Percentiles rank a stretch among this genome's conserved stretches.
Conservation (phyloP, 1,140 invertebrate genomes). For the Andrena cerasifolii region DNA sequence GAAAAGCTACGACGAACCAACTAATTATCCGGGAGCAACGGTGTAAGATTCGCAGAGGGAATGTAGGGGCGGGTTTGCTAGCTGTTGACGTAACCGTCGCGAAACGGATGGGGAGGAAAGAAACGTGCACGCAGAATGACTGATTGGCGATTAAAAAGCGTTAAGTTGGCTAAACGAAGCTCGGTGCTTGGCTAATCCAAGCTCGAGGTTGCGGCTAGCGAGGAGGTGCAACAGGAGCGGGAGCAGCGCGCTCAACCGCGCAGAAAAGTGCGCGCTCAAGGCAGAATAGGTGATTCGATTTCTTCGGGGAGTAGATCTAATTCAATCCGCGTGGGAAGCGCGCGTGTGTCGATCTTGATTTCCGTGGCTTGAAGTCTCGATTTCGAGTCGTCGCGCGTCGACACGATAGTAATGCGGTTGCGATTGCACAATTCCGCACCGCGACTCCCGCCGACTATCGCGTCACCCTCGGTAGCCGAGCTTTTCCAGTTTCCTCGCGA, state of each 20-base stretch:
- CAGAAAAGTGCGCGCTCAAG: conserved; percentile 51
- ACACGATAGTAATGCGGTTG: not conserved
- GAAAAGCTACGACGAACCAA: not conserved
- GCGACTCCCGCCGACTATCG: too few relatives aligned
- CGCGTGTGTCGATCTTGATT: conserved; percentile 20
- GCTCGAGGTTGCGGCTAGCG: conserved; percentile 30
- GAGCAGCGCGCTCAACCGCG: conserved; percentile 27
- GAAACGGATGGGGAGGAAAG: not conserved
- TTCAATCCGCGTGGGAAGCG: conserved; percentile 32
- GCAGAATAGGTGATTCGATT: conserved; percentile 57
- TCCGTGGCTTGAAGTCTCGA: conserved; percentile 37
- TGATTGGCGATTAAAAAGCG: conserved; percentile 71
- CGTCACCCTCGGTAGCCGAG: too few relatives aligned
- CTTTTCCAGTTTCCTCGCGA: too few relatives aligned
- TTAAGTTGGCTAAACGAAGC: conserved; percentile 58
- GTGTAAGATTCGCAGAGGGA: too few relatives aligned
- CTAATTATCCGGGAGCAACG: too few relatives aligned
- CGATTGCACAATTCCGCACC: conserved; percentile 14
- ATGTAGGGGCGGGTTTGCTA: too few relatives aligned
- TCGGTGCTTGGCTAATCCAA: conserved; percentile 62
- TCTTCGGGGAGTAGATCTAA: conserved; percentile 33
- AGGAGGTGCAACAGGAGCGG: conserved; percentile 7
- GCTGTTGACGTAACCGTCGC: too few relatives aligned
- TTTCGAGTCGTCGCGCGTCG: conserved; percentile 39
- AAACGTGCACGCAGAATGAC: conserved; percentile 18